Evolutionary conservation across 2,797 vertebrate genomes (phyloP).

Genomic region (Enoplosus armatus): DNA sequence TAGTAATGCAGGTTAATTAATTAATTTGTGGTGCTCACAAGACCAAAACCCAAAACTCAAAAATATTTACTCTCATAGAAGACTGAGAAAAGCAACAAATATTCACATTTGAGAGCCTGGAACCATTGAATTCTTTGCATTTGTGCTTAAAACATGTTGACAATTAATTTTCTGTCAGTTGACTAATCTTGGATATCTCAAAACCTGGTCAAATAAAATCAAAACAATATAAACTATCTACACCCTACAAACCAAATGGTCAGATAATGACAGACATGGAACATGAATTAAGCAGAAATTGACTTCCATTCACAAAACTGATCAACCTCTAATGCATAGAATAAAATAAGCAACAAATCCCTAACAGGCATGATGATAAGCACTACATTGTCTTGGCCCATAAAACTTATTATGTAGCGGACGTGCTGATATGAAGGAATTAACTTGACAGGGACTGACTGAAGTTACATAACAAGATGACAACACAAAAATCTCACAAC

Average conservation of each 20-base stretch:
- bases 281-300: not conserved
- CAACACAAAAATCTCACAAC: not conserved
- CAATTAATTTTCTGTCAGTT: not conserved
- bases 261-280: not conserved
- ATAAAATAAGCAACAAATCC: not conserved
- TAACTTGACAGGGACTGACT: not conserved
- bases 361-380: not conserved
- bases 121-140: too few species aligned
- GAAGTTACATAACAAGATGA: constrained; percentile 4
- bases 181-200: not conserved
- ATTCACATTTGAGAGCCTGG: too few species aligned
- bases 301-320: not conserved
- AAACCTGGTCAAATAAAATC: not conserved
- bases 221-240: not conserved
- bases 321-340: not conserved
- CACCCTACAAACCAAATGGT: not conserved
- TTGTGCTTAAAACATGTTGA: too few species aligned
- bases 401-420: not conserved
- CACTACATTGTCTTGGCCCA: not conserved
- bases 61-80: too few species aligned
- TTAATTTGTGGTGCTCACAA: too few species aligned
- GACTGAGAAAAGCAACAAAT: too few species aligned
- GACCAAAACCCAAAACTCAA: too few species aligned
- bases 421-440: constrained; percentile 13
- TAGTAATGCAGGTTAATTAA: too few species aligned